phyloP scores from a whole-genome alignment of 2,888 invertebrate species.

The Tetramorium bicarinatum region DNA sequence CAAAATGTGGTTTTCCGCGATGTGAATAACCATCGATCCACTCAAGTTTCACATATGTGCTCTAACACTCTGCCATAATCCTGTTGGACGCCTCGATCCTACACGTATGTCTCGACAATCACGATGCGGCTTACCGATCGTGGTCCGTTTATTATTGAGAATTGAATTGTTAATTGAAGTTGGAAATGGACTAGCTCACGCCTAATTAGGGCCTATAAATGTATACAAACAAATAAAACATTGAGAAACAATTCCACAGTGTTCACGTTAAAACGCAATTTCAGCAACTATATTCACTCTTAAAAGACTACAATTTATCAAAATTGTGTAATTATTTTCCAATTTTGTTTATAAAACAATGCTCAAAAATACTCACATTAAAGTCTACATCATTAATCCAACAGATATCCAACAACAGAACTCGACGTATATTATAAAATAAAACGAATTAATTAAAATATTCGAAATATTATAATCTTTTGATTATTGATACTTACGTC shows the following conservation, averaged over 20 bases:
- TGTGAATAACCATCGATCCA: neutral
- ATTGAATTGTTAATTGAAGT: conserved; percentile 75
- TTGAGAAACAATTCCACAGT: conserved; percentile 63
- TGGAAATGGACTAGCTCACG: conserved; percentile 74
- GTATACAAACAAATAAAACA: conserved; percentile 76
- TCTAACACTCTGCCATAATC: conserved; percentile 22
- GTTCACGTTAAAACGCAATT: neutral
- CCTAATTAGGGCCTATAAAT: conserved; percentile 78
- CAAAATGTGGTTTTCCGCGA: conserved; percentile 22
- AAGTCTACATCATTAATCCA: neutral
- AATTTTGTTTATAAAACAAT: neutral
- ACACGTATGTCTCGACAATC: conserved; percentile 71
- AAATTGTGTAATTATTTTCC: neutral
- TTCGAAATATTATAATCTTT: neutral
- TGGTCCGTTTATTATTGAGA: conserved; percentile 74
- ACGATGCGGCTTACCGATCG: conserved; percentile 65
- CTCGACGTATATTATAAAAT: neutral
- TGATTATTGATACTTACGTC: neutral
- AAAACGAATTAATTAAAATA: neutral
- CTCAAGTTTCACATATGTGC: conserved; percentile 10
- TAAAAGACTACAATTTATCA: neutral
- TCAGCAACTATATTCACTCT: neutral
- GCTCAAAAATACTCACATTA: neutral
- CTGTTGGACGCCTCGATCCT: conserved; percentile 41
- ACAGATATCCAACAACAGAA: neutral